phyloP scores from a whole-genome alignment of 2,797 vertebrate genomes.

The Tiaroga cobitis region DNA sequence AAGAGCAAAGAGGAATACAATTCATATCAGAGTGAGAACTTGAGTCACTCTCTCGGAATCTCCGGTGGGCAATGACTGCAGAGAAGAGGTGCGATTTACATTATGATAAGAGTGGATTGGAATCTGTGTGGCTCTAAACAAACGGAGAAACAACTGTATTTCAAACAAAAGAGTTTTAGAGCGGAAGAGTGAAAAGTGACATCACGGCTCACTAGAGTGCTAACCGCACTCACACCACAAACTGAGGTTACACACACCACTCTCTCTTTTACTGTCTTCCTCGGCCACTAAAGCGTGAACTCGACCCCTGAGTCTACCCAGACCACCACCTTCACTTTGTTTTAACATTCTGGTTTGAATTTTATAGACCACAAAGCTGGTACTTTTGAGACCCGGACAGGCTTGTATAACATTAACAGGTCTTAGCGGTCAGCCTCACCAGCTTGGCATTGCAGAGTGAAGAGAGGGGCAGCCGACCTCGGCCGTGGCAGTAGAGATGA shows the following conservation, averaged over 20 bases:
- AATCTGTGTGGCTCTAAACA: constrained; percentile 21
- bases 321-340: constrained; percentile 24
- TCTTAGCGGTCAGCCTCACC: constrained; percentile 71
- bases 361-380: constrained; percentile 28
- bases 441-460: constrained; percentile 91
- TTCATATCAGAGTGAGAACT: constrained; percentile 59
- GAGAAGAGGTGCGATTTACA: constrained; percentile 18
- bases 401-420: constrained; percentile 32
- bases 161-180: constrained; percentile 42
- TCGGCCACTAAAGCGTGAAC: not conserved
- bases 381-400: constrained; percentile 22
- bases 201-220: constrained; percentile 26
- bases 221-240: constrained; percentile 23
- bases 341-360: constrained; percentile 37
- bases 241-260: constrained; percentile 17
- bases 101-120: constrained; percentile 11
- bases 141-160: constrained; percentile 8
- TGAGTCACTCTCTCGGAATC: constrained; percentile 53
- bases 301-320: constrained; percentile 27
- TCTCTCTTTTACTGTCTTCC: constrained; percentile 1
- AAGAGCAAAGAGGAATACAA: constrained; percentile 47
- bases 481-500: constrained; percentile 86
- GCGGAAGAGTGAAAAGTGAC: constrained; percentile 27
- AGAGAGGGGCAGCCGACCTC: constrained; percentile 89
- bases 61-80: constrained; percentile 21